phyloP scores from a whole-genome alignment of 2,113 vertebrate genomes.

The Lasiurus cinereus region DNA sequence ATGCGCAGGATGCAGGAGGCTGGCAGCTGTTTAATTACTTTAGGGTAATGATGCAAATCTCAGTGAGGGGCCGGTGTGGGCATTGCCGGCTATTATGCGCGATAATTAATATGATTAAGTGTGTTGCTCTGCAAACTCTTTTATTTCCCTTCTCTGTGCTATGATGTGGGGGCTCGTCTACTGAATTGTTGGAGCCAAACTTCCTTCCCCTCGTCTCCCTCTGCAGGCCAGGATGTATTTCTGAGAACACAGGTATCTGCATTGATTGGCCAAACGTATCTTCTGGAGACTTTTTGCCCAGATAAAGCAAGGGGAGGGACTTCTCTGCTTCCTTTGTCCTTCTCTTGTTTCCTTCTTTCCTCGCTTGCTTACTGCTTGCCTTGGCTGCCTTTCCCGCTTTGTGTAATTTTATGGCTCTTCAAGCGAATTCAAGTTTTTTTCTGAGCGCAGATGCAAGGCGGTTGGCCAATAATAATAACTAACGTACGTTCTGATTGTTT shows the following conservation, averaged over 20 bases:
- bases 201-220: slow-evolving; percentile 20
- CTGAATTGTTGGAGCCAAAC: neutral
- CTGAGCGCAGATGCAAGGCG: neutral
- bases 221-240: neutral
- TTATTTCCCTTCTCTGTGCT: neutral
- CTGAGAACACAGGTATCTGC: neutral
- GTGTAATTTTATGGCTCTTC: neutral
- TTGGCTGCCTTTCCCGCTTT: neutral
- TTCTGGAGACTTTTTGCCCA: slow-evolving; percentile 19
- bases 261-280: neutral
- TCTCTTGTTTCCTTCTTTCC: neutral
- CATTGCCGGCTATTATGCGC: slow-evolving; percentile 9
- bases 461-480: neutral
- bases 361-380: neutral
- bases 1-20: neutral
- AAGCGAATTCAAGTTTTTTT: neutral
- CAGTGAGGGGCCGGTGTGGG: slow-evolving; percentile 15
- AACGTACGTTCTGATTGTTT: neutral
- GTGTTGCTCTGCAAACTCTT: slow-evolving; percentile 29
- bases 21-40: slow-evolving; percentile 70
- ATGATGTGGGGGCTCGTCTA: slow-evolving; percentile 15
- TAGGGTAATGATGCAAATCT: slow-evolving; percentile 61
- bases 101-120: slow-evolving; percentile 60
- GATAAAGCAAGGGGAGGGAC: neutral
- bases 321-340: neutral